These are phyloP conservation scores for Sebastes itinus DNA, from an alignment of 2,797 vertebrate genomes.

Conservation along the genomic window DNA sequence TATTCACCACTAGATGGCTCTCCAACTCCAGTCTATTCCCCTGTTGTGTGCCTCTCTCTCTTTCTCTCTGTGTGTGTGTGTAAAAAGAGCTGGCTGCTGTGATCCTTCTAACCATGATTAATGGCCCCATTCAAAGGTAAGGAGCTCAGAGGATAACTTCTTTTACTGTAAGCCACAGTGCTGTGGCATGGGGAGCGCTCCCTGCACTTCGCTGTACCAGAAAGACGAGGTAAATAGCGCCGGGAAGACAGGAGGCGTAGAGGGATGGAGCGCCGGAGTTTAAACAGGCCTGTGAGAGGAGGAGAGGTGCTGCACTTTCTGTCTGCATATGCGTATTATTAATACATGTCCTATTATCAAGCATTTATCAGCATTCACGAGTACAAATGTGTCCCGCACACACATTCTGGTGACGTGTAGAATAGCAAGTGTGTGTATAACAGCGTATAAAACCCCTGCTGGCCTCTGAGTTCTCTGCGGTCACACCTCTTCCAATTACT, in stretches of 20 bases:
- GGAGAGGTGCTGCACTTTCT: background rate
- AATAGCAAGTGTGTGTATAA: background rate
- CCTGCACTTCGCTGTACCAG: slow-evolving; percentile 43
- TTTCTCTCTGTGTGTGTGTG: background rate
- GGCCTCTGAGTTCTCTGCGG: slow-evolving; percentile 43
- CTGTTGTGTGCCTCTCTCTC: background rate
- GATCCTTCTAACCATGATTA: slow-evolving; percentile 80
- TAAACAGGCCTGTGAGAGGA: slow-evolving; percentile 27
- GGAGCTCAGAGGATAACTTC: slow-evolving; percentile 81
- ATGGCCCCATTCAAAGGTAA: slow-evolving; percentile 80
- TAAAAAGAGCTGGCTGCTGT: slow-evolving; percentile 58
- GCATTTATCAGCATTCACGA: slow-evolving; percentile 1
- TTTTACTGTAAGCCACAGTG: slow-evolving; percentile 78
- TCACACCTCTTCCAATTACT: slow-evolving; percentile 82
- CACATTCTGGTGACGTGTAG: slow-evolving; percentile 5
- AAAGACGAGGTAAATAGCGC: slow-evolving; percentile 64
- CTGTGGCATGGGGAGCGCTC: slow-evolving; percentile 63
- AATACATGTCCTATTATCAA: background rate
- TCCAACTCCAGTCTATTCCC: slow-evolving; percentile 22
- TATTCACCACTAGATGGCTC: slow-evolving; percentile 66
- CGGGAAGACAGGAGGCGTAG: slow-evolving; percentile 43
- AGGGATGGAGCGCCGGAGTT: slow-evolving; percentile 24
- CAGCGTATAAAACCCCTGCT: slow-evolving; percentile 38
- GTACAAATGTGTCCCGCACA: background rate
- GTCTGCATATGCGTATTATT: background rate